These are phyloP conservation scores for Ferrisia virgata DNA, from an alignment of 2,888 invertebrate species.

Conservation along the genomic window DNA sequence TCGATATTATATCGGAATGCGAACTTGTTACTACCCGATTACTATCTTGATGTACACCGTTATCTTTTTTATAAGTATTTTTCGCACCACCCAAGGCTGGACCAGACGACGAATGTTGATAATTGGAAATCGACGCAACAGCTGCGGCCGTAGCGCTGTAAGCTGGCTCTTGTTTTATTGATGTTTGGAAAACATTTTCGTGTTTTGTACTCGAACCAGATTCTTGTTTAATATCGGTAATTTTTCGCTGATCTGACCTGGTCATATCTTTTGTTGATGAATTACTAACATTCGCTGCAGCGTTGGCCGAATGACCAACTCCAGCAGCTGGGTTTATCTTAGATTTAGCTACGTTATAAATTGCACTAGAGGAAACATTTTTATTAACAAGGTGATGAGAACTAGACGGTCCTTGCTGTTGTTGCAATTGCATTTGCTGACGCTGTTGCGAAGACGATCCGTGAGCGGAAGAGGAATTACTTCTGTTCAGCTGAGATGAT, in stretches of 20 bases:
- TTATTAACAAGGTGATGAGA: not conserved
- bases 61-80: slow-evolving; percentile 18
- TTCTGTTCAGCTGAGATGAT: not conserved
- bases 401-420: not conserved
- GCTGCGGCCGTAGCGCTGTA: not conserved
- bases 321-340: not conserved
- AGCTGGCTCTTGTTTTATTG: not conserved
- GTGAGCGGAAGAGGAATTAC: not conserved
- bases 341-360: not conserved
- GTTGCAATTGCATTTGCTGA: not conserved
- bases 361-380: not conserved
- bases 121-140: not conserved
- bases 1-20: slow-evolving; percentile 48
- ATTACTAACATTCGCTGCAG: not conserved
- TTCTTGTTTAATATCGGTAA: not conserved
- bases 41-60: not conserved
- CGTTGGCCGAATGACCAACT: not conserved
- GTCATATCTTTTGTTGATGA: not conserved
- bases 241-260: not conserved
- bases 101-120: not conserved
- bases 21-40: not conserved
- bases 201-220: not conserved
- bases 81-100: not conserved
- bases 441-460: not conserved
- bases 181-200: not conserved